Evolutionary conservation across 2,113 vertebrate genomes (phyloP), one percentile per base, ranked within the genome.

Genomic region (Xiphophorus hellerii): DNA sequence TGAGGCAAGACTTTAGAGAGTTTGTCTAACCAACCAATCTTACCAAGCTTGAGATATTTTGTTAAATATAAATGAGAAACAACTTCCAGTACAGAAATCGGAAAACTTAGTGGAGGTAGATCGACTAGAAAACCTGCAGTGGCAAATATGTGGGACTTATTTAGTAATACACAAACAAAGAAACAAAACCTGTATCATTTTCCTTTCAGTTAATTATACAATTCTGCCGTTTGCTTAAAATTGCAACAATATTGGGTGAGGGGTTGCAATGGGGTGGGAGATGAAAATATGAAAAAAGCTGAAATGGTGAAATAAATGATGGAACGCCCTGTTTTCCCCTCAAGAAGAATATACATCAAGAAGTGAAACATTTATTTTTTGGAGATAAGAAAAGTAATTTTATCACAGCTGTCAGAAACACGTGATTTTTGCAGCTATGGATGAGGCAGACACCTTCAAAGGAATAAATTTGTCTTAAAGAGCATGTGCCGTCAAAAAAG

Each of bases 371-470:
- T 58, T 58, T n/a, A 25, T n/a, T 58, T 58, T 54, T n/a, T 3
- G 9, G 51, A 58, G 51, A 58, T 11, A 58, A 54, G 51, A 54
- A 58, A n/a, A 8, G 51, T n/a, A 58, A 58, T 58, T n/a, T 58
- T 58, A 58, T 58, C 51, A 58, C 25, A 58, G 25, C 22, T 58
- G 51, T n/a, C 51, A 58, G 62, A 70, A 14, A 12, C 30, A 39
- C 48, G 29, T 44, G 39, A 62, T 76, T 70, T 37, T 67, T 20
- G 58, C 69, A 75, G 29, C 63, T 65, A 69, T 42, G 14, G 39
- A 42, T 74, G 64, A 80, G 27, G 31, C 51, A 83, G 27, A 70
- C 44, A 51, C 84, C 54, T 31, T 35, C 17, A 48, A 17, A 66
- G 66, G 58, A 54, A 22, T 51, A 28, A n/a, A 27, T 44, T 28